Base-by-base conservation (phyloP, 2,113 vertebrate species). In the Nothobranchius kuhntae region DNA sequence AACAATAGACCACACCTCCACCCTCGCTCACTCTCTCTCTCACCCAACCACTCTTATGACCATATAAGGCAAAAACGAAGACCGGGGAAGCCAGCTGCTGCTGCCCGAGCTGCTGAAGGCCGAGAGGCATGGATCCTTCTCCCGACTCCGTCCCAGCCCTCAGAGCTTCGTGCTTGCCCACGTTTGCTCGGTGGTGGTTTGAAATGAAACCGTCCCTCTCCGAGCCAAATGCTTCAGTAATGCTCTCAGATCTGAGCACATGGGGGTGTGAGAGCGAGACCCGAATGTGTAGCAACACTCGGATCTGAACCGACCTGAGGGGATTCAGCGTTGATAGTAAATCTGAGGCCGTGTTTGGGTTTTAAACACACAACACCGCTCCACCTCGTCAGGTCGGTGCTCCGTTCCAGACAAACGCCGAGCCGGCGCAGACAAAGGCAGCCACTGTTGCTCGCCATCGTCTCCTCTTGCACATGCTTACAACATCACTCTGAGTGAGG, bases 11-110 rank as follows among this genome's bases (percentile, higher is more conserved):
- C 91, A 91, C 92, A 90, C 92, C 92, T 87, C 92, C 86, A 44
- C 77, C 68, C 80, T 77, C 53, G n/a, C 80, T 68, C 53, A 21
- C 80, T 68, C 72, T 64, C 78, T 77, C 79, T 80, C 75, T 88
- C 60, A 71, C 87, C 88, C 81, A 72, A 81, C 86, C 76, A 75
- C 80, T 91, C 89, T 89, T 86, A 77, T 92, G 90, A 92, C 92
- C 92, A 92, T 93, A 93, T 92, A 93, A 91, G 92, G 92, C 80
- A 88, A 92, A 88, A 91, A 58, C 57, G 92, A 89, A 89, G 81
- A 65, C 82, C 77, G 71, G 81, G 81, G 84, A 88, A 89, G 86
- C 83, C 83, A 85, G 82, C 56, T 17, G 50, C 50, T 53, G 65
- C 78, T 84, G 80, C 76, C 42, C 81, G 65, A 82, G 86, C 58